Conservation (phyloP, 2,888 invertebrate genomes). For the Zonitis immaculata region DNA sequence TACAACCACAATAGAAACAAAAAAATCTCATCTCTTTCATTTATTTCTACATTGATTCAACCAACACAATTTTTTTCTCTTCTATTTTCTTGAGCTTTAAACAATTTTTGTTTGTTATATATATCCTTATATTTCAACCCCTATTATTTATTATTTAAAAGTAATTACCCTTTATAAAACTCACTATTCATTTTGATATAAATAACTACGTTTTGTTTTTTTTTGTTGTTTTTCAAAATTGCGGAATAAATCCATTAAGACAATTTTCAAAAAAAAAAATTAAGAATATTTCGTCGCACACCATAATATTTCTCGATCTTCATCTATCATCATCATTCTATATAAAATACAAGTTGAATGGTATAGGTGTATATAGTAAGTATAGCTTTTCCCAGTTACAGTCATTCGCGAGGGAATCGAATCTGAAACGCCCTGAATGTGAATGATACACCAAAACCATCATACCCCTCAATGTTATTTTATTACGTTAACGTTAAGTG, state of each 20-base stretch:
- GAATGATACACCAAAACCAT: too few species aligned
- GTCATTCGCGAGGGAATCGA: constrained; percentile 21
- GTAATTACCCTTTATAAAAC: constrained; percentile 16
- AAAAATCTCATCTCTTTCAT: constrained; percentile 34
- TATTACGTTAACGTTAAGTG: constrained; percentile 35
- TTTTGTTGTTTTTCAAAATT: too few species aligned
- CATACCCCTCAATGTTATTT: constrained; percentile 17
- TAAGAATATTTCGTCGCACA: too few species aligned
- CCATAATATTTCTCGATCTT: not conserved
- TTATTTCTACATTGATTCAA: constrained; percentile 17
- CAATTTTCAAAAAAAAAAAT: too few species aligned
- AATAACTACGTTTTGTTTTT: not conserved
- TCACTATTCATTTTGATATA: not conserved
- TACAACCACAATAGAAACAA: not conserved
- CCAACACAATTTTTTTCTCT: constrained; percentile 10
- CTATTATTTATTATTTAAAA: constrained; percentile 32
- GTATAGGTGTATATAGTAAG: not conserved
- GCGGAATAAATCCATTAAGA: not conserved
- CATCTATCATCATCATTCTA: not conserved
- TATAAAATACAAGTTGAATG: too few species aligned
- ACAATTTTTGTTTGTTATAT: constrained; percentile 6
- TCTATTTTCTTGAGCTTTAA: too few species aligned
- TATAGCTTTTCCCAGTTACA: constrained; percentile 18
- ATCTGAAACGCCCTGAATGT: constrained; percentile 14
- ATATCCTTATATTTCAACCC: too few species aligned